Evolutionary conservation across 1,140 invertebrate species (phyloP).

Genomic region (Drosophila pseudoobscura): DNA sequence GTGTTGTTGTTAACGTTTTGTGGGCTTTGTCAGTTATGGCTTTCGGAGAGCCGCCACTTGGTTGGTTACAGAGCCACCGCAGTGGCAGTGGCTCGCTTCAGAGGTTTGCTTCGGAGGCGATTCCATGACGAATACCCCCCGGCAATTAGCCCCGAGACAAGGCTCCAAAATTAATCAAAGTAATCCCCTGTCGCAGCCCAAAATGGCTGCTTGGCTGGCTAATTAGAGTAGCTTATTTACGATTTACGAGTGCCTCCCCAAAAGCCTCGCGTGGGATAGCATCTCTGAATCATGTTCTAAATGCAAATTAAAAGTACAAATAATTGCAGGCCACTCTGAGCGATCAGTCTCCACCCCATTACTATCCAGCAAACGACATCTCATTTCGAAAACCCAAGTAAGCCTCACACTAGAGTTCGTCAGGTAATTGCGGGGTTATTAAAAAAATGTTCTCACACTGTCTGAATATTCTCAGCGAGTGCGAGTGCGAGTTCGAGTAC

Average conservation of each 20-base stretch:
- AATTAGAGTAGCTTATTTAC: conserved; percentile 28
- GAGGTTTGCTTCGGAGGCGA: conserved; percentile 12
- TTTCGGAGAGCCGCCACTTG: conserved; percentile 30
- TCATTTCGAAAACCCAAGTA: conserved; percentile 53
- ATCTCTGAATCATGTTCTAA: conserved; percentile 56
- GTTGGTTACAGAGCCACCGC: conserved; percentile 4
- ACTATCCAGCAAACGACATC: conserved; percentile 54
- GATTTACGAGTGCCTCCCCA: conserved; percentile 3
- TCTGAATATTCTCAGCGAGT: conserved; percentile 38
- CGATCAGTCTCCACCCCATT: conserved; percentile 6
- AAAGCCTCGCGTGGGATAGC: too few relatives aligned
- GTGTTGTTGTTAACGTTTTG: conserved; percentile 21
- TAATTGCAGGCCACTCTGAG: conserved; percentile 49
- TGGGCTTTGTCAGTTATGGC: conserved; percentile 32
- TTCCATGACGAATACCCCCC: conserved; percentile 13
- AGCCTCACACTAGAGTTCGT: conserved; percentile 39
- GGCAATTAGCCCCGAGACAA: conserved; percentile 11
- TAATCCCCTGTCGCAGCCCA: conserved; percentile 23
- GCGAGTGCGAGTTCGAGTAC: too few relatives aligned
- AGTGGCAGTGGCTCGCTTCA: conserved; percentile 15
- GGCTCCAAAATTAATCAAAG: conserved; percentile 30
- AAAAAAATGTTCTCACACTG: conserved; percentile 70
- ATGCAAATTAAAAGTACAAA: conserved; percentile 64
- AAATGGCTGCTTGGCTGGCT: conserved; percentile 4
- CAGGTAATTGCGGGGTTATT: conserved; percentile 68